Percentiles rank a stretch among this genome's conserved stretches.
phyloP scores from a whole-genome alignment of 2,113 vertebrate species.

The Cheirogaleus medius region DNA sequence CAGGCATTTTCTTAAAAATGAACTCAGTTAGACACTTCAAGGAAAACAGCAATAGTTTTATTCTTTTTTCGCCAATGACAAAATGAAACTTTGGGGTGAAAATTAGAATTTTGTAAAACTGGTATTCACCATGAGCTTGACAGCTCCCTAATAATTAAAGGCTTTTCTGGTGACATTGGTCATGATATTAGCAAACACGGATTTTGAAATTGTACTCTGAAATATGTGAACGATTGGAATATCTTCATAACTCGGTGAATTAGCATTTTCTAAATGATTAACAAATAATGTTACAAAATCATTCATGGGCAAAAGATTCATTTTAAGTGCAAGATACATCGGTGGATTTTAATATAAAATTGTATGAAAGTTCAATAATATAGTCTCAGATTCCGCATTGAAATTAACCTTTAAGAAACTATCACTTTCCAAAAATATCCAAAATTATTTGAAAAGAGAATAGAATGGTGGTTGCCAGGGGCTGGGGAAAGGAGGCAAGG shows the following conservation, averaged over 20 bases:
- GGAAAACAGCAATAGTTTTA: background rate
- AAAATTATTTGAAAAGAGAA: background rate
- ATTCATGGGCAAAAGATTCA: background rate
- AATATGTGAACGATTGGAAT: background rate
- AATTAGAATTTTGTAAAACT: background rate
- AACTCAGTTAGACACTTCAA: background rate
- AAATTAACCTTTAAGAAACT: background rate
- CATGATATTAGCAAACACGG: background rate
- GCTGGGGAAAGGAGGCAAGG: background rate
- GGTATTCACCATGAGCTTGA: background rate
- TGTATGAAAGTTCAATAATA: background rate
- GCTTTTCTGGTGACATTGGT: background rate
- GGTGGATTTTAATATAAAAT: background rate
- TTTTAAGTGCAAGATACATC: background rate
- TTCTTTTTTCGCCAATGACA: background rate
- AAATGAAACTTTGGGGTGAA: background rate
- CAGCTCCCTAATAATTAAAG: background rate
- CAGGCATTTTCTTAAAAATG: background rate
- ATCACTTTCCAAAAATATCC: background rate
- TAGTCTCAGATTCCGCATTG: background rate
- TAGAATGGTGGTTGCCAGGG: background rate
- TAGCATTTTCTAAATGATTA: background rate
- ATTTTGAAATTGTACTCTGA: background rate
- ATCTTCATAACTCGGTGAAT: background rate
- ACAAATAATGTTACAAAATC: background rate